Evolutionary conservation across 2,113 vertebrate species (phyloP).

Genomic region (Numida meleagris): DNA sequence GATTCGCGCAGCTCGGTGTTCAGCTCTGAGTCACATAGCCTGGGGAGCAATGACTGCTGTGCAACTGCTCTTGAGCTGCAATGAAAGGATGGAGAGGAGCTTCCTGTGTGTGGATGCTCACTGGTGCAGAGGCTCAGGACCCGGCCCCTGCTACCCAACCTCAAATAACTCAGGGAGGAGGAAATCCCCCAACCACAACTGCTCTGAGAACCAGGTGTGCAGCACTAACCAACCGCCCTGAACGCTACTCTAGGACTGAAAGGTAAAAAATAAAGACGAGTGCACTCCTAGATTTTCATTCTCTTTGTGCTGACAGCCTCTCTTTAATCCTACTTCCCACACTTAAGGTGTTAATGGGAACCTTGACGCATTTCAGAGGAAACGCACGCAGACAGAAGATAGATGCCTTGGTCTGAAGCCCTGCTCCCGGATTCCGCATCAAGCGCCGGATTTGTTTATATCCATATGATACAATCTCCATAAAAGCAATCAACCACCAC

Average conservation of each 20-base stretch:
- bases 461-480: constrained; percentile 56
- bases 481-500: constrained; percentile 64
- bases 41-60: not conserved
- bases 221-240: not conserved
- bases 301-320: constrained; percentile 30
- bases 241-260: not conserved
- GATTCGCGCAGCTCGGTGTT: not conserved
- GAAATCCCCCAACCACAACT: not conserved
- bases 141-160: not conserved
- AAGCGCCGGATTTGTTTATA: constrained; percentile 57
- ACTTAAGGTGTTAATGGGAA: constrained; percentile 58
- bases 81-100: constrained; percentile 1
- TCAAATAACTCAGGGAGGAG: not conserved
- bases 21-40: constrained; percentile 31
- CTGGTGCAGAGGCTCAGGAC: not conserved
- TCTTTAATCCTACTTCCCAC: constrained; percentile 32
- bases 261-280: not conserved
- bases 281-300: not conserved
- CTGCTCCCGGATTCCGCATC: constrained; percentile 32
- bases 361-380: constrained; percentile 50
- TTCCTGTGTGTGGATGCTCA: not conserved
- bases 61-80: constrained; percentile 2
- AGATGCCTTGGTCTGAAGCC: constrained; percentile 27
- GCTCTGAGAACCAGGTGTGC: not conserved
- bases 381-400: not conserved